Conservation (phyloP, 2,113 vertebrate genomes). For the Ageneiosus marmoratus region DNA sequence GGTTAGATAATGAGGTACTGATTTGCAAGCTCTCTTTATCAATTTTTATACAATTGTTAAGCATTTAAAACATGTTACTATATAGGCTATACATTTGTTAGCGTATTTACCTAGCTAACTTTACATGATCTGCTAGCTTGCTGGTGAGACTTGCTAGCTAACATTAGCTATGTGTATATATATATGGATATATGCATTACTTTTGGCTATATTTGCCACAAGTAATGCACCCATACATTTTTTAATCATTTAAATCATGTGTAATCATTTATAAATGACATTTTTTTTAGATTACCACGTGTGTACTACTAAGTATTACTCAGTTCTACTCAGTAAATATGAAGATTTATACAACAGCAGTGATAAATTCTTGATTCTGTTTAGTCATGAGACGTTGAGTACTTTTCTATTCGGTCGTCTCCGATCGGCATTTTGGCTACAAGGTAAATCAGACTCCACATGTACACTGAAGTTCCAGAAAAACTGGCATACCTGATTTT, state of each 20-base stretch:
- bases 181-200: too few species aligned
- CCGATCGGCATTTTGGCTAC: background rate
- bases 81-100: too few species aligned
- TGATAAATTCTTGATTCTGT: background rate
- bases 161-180: too few species aligned
- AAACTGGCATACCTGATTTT: too few species aligned
- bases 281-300: background rate
- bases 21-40: too few species aligned
- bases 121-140: background rate
- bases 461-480: too few species aligned
- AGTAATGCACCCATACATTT: background rate
- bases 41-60: too few species aligned
- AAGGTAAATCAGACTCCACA: background rate
- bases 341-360: background rate
- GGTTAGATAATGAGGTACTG: too few species aligned
- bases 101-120: too few species aligned
- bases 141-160: background rate
- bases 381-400: background rate
- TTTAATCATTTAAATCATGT: background rate
- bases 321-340: too few species aligned
- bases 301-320: background rate
- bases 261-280: background rate
- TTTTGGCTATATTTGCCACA: background rate
- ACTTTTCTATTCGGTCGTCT: background rate
- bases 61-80: too few species aligned